Conservation (phyloP, 2,888 invertebrate genomes). For the Lamproptera curius region DNA sequence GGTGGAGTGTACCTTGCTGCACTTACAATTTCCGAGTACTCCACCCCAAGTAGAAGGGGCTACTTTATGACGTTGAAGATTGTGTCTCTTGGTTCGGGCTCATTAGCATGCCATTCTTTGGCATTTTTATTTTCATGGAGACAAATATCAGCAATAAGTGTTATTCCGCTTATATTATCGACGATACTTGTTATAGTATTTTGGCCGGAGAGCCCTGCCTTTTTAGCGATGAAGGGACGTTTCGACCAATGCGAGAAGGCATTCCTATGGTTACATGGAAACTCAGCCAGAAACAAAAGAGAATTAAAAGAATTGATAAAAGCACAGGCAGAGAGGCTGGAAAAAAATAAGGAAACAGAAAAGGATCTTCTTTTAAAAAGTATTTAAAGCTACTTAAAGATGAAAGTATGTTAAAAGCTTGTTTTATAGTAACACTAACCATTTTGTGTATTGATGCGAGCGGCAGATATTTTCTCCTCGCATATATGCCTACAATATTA, state of each 20-base stretch:
- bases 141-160: conserved; percentile 31
- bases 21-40: conserved; percentile 37
- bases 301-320: conserved; percentile 30
- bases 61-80: conserved; percentile 36
- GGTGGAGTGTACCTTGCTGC: conserved; percentile 33
- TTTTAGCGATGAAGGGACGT: conserved; percentile 37
- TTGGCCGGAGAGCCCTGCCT: conserved; percentile 43
- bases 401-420: conserved; percentile 33
- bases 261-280: conserved; percentile 36
- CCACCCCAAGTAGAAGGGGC: conserved; percentile 34
- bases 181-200: too few relatives aligned
- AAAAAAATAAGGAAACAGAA: neutral
- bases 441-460: conserved; percentile 32
- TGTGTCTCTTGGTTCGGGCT: conserved; percentile 28
- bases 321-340: conserved; percentile 23
- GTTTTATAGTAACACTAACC: conserved; percentile 28
- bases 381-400: conserved; percentile 23
- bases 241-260: conserved; percentile 35
- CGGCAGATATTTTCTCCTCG: conserved; percentile 34
- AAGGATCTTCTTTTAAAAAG: conserved; percentile 4
- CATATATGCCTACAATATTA: conserved; percentile 36
- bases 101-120: conserved; percentile 35
- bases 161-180: conserved; percentile 26
- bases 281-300: conserved; percentile 24
- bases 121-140: conserved; percentile 35